Evolutionary conservation across 2,113 vertebrate species (phyloP), one percentile per base, ranked within the genome.

Genomic region (Tetrax tetrax): DNA sequence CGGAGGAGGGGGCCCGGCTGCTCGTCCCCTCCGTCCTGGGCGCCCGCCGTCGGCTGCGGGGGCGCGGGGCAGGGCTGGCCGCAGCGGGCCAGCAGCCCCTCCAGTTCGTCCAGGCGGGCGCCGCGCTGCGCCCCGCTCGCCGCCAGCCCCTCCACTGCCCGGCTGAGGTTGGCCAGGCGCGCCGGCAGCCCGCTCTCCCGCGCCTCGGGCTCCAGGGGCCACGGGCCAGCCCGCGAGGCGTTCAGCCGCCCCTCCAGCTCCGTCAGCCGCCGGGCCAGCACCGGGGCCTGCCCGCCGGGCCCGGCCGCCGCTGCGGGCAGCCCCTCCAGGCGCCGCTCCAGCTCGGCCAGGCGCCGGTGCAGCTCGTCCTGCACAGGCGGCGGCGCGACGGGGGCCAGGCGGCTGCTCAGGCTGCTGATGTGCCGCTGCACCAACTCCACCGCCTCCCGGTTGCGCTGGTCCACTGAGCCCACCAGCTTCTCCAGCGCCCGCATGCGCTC

Each of bases 161-260:
- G 99, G 7, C 98, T 98, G 27, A 98, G 90, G 83, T 95, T 95
- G 83, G 90, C 82, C 77, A 95, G 23, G 37, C 65, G 98, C 95
- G 10, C 95, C 90, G 57, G 98, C 41, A 95, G 61, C 54, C 66
- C 88, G 0, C 17, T 27, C 28, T 47, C 83, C 54, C 71, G 47
- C 11, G 59, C 59, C 53, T 91, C 92, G 1, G 71, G 38, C 31
- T 87, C 83, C 0, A 35, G 98, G 54, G 97, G 98, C 96, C 92
- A 94, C 2, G 87, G 87, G 35, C 88, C 83, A 2, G 92, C 87
- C 16, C 98, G 74, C 0, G 99, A 99, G 92, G 97, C 98, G 14
- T 99, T 99, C 90, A 99, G 71, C 37, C 96, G 97, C 59, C 98
- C 98, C 91, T 99, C 99, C 80, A 99, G 64, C 15, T 98, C 98